Base-by-base conservation (phyloP, 1,140 invertebrate species). In the Nautilus pompilius region DNA sequence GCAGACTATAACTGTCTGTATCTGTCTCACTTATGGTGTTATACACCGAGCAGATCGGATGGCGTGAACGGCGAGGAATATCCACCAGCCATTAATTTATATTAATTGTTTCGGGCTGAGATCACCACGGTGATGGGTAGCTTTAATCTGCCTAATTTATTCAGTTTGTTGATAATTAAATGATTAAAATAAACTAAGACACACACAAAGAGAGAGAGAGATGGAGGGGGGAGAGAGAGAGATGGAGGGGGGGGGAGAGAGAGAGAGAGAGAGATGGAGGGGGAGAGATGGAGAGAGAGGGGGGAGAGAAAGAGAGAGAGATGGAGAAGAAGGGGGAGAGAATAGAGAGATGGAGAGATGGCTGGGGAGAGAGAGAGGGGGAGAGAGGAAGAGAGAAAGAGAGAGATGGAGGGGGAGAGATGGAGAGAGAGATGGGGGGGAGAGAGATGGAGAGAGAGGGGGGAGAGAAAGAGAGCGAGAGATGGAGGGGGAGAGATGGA, bases 251-350 rank as follows among this genome's bases (percentile, higher is more conserved):
- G 5, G 24, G 46, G 24, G 6, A 49, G 46, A 49, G 6, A 49
- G 20, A 20, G 6, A 49, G 6, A 49, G 62, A 75, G 54, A 36
- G 53, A 20, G 53, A 63, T 53, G 74, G 24, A 6, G 24, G 24
- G 46, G 24, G 6, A 49, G 46, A 6, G 5, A 49, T 17, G 24
- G 64, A 57, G 65, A 70, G 10, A 49, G 20, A 49, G 74, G 76
- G 26, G 72, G 75, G 49, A 80, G 80, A 63, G 70, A 76, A 32
- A 66, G 75, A 24, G 75, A 69, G 30, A 78, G 76, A 49, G 77
- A 79, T 63, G 80, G 74, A 49, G 67, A 63, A 71, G 65, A 62
- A 69, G 60, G 45, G n/a, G n/a, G 36, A 41, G 36, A 41, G n/a
- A 41, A 49, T 20, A 6, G 5, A 6, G 8, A 49, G 20, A 49